Conservation (phyloP, 2,797 vertebrate species). For the Pterois miles region DNA sequence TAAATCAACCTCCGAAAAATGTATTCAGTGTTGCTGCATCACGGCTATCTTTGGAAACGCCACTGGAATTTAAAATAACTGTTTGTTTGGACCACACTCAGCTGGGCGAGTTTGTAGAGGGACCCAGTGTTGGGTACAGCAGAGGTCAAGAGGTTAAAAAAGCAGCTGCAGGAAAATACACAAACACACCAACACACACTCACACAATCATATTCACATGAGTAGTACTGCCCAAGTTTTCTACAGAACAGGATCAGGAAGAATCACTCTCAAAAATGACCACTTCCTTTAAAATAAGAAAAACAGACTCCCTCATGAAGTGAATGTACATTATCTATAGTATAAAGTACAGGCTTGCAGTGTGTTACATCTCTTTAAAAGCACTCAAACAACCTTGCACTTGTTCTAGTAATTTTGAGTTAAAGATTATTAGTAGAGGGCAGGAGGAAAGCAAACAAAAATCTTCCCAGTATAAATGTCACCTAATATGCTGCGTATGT, state of each 20-base stretch:
- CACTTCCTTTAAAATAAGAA: neutral
- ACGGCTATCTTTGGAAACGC: neutral
- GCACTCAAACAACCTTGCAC: neutral
- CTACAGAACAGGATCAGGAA: neutral
- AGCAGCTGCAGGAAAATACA: constrained; percentile 15
- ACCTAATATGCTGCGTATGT: constrained; percentile 4
- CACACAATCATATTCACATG: neutral
- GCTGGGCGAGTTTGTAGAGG: neutral
- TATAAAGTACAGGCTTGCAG: neutral
- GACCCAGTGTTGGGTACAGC: neutral
- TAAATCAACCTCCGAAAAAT: neutral
- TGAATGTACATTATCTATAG: neutral
- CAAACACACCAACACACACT: neutral
- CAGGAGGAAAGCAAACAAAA: neutral
- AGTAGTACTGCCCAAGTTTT: neutral
- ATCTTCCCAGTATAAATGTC: neutral
- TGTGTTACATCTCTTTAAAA: neutral
- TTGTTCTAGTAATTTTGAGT: neutral
- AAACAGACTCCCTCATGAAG: neutral
- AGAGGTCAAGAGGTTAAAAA: constrained; percentile 19
- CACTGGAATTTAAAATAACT: neutral
- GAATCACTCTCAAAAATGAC: neutral
- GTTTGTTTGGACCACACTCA: neutral
- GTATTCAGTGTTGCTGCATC: neutral
- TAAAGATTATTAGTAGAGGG: neutral